Evolutionary conservation across 2,113 vertebrate genomes (phyloP), one percentile per base, ranked within the genome.

Genomic region (Heterotilapia buettikoferi): DNA sequence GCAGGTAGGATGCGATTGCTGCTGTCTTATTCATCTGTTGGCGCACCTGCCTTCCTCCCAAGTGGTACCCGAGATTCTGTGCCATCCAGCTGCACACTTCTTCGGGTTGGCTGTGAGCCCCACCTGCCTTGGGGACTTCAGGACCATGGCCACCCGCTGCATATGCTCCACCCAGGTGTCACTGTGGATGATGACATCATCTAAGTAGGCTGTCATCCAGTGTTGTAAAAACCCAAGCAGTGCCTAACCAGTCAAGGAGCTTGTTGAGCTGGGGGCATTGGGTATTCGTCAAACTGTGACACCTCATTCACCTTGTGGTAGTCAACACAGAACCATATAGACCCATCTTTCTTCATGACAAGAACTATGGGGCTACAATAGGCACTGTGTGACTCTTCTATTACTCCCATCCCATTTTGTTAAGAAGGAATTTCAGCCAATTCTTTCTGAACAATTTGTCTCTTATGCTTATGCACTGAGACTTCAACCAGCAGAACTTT

Each of bases 101-200:
- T 4, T 63, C 0, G 2, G 59, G 59, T 33, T 63, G 16, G 16
- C 59, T 33, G 16, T 63, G 59, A 63, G 16, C 29, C 59, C 57
- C 29, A 10, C 29, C 29, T 63, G 29, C 9, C 59, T 63, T 63
- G 16, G 29, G 16, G 59, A 33, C 59, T 63, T 33, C 59, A 19
- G 59, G 59, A 33, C 59, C 59, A 63, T 63, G 57, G 0, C 2
- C 29, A 61, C 29, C 9, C 3, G 0, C 59, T 63, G 16, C 29
- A 63, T 19, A 33, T 63, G 16, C 59, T 33, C 29, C 9, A 63
- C 16, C 9, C 29, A 33, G 29, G 29, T 33, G 59, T 33, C 16
- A 63, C 59, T 63, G 29, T 63, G 59, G 57, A 61, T 33, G 16
- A 61, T 61, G 57, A 33, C 9, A 61, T 61, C 57, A 61, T 61